Evolutionary conservation across 2,888 invertebrate genomes (phyloP).

Genomic region (Apodemia zela): DNA sequence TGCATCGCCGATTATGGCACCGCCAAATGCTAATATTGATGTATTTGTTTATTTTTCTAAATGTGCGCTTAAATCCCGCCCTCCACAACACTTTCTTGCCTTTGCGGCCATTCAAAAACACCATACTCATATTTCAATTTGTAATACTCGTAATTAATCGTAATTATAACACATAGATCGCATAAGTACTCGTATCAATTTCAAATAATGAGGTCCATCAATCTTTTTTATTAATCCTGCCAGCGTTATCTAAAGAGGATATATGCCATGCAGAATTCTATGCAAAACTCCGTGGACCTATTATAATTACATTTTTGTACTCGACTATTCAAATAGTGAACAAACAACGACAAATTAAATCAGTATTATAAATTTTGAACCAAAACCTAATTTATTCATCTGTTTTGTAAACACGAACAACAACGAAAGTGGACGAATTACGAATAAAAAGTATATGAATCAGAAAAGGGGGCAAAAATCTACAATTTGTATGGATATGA

Average conservation of each 20-base stretch:
- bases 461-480: slow-evolving; percentile 4
- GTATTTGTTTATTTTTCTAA: not conserved
- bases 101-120: not conserved
- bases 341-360: not conserved
- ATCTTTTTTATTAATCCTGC: slow-evolving; percentile 4
- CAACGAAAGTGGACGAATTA: not conserved
- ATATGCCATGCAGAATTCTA: not conserved
- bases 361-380: not conserved
- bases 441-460: not conserved
- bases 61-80: not conserved
- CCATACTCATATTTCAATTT: not conserved
- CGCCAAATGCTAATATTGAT: not conserved
- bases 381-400: not conserved
- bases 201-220: not conserved
- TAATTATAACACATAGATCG: slow-evolving; percentile 5
- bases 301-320: not conserved
- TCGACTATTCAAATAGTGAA: not conserved
- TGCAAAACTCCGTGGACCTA: not conserved
- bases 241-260: not conserved
- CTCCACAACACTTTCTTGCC: not conserved
- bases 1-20: slow-evolving; percentile 6
- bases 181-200: not conserved
- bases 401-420: not conserved
- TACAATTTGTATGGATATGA: not conserved
- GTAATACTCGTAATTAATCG: slow-evolving; percentile 11